Base-by-base conservation (phyloP, 1,140 invertebrate species). In the Drosophila erecta region DNA sequence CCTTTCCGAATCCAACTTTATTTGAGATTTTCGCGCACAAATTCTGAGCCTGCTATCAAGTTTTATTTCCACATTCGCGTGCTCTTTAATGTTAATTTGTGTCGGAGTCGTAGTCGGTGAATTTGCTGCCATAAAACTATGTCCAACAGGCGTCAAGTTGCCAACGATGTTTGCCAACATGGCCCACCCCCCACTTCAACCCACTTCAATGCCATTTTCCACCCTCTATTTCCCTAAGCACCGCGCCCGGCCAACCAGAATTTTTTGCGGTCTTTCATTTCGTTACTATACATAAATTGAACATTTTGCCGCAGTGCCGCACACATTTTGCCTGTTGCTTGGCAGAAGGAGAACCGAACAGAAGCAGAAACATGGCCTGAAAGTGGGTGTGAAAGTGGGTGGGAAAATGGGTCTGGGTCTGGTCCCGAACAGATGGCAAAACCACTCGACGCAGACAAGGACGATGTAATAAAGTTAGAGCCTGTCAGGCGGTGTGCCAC, bases 391-490 rank as follows among this genome's bases (percentile, higher is more conserved):
- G 11, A 6, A 40, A 11, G 24, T n/a, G 30, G 47, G 5, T 15
- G 44, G 38, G 59, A 35, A 46, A 50, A 22, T 30, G 53, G 46
- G 38, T 22, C 40, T 30, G 53, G 46, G 38, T 22, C 40, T 51
- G 33, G 46, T 44, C 12, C 20, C 49, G 51, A 75, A 65, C 72
- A 75, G 72, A 75, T 75, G 71, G 72, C 71, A 75, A 75, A 57
- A 57, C 71, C 61, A 86, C 73, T 85, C 81, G 78, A 69, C 69
- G 54, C 59, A 76, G 74, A 74, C 81, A 81, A 84, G 65, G 64
- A 84, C 74, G 81, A 78, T 72, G 81, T 85, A 85, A 85, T 85
- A 86, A 85, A 86, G 81, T 85, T 85, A 81, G 73, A 81, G 49
- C 67, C 77, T 85, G 77, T 85, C 81, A 85, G 81, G 77, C 72